These are phyloP conservation scores for Platyrinchus mystaceus DNA, from an alignment of 2,797 vertebrate genomes.

Conservation along the genomic window DNA sequence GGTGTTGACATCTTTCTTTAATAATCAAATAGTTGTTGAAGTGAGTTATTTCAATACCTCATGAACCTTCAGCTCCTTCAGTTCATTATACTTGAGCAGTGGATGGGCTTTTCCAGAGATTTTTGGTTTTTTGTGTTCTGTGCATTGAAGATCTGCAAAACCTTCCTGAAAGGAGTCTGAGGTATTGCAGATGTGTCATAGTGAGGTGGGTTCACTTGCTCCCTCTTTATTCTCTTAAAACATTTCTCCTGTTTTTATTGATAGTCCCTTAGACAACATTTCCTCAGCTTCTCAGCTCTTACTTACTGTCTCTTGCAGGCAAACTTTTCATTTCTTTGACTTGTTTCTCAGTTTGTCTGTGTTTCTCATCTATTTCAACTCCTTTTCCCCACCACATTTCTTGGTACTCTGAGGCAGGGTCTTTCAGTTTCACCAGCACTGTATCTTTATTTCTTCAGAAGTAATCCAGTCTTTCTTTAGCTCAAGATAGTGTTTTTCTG, in stretches of 20 bases:
- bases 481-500: not conserved
- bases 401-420: not conserved
- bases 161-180: not conserved
- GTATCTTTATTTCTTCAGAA: not conserved
- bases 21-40: not conserved
- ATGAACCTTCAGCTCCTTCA: not conserved
- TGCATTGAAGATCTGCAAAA: not conserved
- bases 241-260: not conserved
- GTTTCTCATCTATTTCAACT: conserved; percentile 12
- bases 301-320: not conserved
- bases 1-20: not conserved
- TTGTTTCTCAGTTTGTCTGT: conserved; percentile 32
- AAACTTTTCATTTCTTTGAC: conserved; percentile 10
- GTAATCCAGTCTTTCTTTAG: not conserved
- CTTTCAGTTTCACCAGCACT: not conserved
- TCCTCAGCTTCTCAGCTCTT: not conserved
- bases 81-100: not conserved
- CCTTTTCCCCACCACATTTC: not conserved
- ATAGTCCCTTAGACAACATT: not conserved
- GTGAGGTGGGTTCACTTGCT: not conserved
- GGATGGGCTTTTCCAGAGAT: not conserved
- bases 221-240: not conserved
- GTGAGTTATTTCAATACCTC: not conserved
- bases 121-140: not conserved
- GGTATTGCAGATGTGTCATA: not conserved